phyloP scores from a whole-genome alignment of 2,888 invertebrate species.

The Xanthia icteritia region DNA sequence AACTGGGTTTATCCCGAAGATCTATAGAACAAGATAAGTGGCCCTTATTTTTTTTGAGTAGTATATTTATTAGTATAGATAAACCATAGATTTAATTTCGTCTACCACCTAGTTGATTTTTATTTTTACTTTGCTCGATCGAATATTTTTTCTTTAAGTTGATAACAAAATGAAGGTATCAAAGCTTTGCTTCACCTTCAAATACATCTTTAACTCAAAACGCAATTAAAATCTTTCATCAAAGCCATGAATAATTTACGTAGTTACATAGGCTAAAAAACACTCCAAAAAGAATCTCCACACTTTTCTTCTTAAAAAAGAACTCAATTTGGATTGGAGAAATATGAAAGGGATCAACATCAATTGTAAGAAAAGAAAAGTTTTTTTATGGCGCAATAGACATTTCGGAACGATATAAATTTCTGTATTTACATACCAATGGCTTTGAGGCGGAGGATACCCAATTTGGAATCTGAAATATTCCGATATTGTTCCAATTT shows the following conservation, averaged over 20 bases:
- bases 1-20: too few species aligned
- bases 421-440: conserved; percentile 67
- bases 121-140: not conserved
- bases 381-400: conserved; percentile 60
- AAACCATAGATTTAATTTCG: not conserved
- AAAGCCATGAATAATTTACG: conserved; percentile 41
- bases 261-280: conserved; percentile 26
- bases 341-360: conserved; percentile 68
- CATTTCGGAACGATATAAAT: conserved; percentile 61
- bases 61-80: too few species aligned
- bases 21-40: too few species aligned
- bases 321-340: conserved; percentile 61
- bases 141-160: not conserved
- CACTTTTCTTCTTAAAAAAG: conserved; percentile 49
- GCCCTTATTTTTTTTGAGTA: too few species aligned
- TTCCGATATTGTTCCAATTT: conserved; percentile 47
- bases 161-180: not conserved
- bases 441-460: conserved; percentile 56
- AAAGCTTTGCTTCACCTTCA: not conserved
- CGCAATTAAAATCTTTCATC: conserved; percentile 32
- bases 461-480: conserved; percentile 61
- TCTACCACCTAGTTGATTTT: not conserved
- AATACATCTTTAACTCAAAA: conserved; percentile 26
- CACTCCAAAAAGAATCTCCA: conserved; percentile 26
- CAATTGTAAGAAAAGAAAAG: conserved; percentile 64